phyloP scores from a whole-genome alignment of 2,888 invertebrate species.

The Quadroppia sp. region DNA sequence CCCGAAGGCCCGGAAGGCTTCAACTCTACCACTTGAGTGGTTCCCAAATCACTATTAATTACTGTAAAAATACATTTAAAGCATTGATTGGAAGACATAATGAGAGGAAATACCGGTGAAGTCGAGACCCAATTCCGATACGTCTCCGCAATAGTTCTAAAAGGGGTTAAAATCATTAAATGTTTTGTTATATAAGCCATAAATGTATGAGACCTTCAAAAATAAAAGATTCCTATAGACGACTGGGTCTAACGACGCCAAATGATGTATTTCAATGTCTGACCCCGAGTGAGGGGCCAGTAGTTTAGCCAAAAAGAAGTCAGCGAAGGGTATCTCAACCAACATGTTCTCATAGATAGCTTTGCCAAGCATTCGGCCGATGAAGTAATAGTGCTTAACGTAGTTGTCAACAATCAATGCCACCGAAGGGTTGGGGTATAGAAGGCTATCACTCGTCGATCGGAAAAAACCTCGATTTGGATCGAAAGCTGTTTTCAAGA shows the following conservation, averaged over 20 bases:
- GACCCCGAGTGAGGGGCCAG: conserved; percentile 67
- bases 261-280: conserved; percentile 77
- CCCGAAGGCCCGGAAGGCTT: conserved; percentile 85
- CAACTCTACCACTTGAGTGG: conserved; percentile 80
- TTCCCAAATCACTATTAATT: conserved; percentile 81
- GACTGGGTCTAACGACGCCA: conserved; percentile 87
- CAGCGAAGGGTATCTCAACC: conserved; percentile 89
- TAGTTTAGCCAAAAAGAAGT: conserved; percentile 86
- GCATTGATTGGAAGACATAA: too few relatives aligned
- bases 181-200: too few relatives aligned
- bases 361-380: conserved; percentile 91
- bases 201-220: too few relatives aligned
- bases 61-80: too few relatives aligned
- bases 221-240: conserved; percentile 81
- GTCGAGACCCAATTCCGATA: conserved; percentile 76
- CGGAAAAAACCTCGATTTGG: conserved; percentile 91
- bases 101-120: too few relatives aligned
- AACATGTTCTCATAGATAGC: conserved; percentile 91
- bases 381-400: conserved; percentile 84
- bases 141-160: conserved; percentile 78
- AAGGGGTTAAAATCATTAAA: conserved; percentile 54
- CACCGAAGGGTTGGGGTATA: conserved; percentile 94
- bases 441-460: conserved; percentile 80
- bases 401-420: conserved; percentile 78
- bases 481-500: conserved; percentile 91